Percentiles rank a stretch among this genome's conserved stretches.
Evolutionary conservation across 2,113 vertebrate genomes (phyloP).

Genomic region (Nesogale talazaci): DNA sequence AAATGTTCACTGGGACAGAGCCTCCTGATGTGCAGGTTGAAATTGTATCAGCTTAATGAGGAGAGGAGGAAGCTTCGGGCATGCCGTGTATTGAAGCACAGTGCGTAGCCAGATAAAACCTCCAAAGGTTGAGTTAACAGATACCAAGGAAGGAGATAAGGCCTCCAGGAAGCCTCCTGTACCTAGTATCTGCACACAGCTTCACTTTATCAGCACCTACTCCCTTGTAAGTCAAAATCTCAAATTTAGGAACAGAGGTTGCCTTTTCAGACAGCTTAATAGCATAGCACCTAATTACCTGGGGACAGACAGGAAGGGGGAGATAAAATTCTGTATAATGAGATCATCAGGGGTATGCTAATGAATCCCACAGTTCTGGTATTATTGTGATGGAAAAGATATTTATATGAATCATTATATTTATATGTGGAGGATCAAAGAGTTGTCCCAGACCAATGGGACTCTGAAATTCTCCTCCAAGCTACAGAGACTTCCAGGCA

Average conservation of each 20-base stretch:
- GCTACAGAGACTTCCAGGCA: not conserved
- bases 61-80: slow-evolving; percentile 18
- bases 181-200: slow-evolving; percentile 28
- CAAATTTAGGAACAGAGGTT: slow-evolving; percentile 52
- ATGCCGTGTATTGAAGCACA: not conserved
- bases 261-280: slow-evolving; percentile 64
- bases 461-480: not conserved
- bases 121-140: slow-evolving; percentile 43
- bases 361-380: slow-evolving; percentile 49
- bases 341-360: slow-evolving; percentile 77
- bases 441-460: not conserved
- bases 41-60: slow-evolving; percentile 63
- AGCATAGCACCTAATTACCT: slow-evolving; percentile 75
- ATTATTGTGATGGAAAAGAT: slow-evolving; percentile 62
- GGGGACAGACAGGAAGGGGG: slow-evolving; percentile 61
- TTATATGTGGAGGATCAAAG: slow-evolving; percentile 28
- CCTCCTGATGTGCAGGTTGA: slow-evolving; percentile 57
- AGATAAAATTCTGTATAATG: slow-evolving; percentile 76
- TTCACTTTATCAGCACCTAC: slow-evolving; percentile 62
- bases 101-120: slow-evolving; percentile 44
- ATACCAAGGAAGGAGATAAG: slow-evolving; percentile 59
- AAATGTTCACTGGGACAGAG: slow-evolving; percentile 44
- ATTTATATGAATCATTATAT: slow-evolving; percentile 55
- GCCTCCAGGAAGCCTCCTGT: slow-evolving; percentile 42
- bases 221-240: slow-evolving; percentile 50